Base-by-base conservation (phyloP, 2,113 vertebrate genomes). In the Gambusia affinis region DNA sequence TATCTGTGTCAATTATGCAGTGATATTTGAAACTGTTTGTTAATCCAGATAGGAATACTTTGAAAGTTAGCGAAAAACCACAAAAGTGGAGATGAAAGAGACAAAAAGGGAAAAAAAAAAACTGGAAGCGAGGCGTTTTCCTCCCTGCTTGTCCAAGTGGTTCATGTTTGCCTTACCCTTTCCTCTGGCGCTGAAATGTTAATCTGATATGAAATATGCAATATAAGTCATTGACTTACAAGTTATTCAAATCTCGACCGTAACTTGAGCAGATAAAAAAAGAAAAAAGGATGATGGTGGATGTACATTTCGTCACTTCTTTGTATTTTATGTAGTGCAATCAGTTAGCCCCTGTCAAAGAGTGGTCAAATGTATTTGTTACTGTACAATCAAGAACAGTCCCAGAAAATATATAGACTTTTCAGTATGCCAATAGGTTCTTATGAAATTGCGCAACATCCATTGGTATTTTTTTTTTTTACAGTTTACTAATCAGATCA, bases 11-110 rank as follows among this genome's bases (percentile, higher is more conserved):
- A 65, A 81, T 68, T 71, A 31, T 79, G 71, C 75, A 62, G 82
- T 80, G 80, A 81, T 82, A 87, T 90, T 90, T 86, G 65, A 79
- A 70, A 77, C 28, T 72, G 61, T 85, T 85, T 81, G 82, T 83
- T 68, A 65, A n/a, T 51, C 37, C 71, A 44, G 84, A 88, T 90
- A 79, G 72, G 76, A 37, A 39, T 1, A 27, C 71, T 85, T 83
- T 86, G 75, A 70, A 75, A 79, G 28, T 19, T 60, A 65, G 12
- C 22, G 17, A 57, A 57, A 51, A 72, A 76, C 62, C 30, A 66
- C n/a, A 30, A 70, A 39, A 47, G 61, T 63, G 8, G 14, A 70
- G 67, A 85, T 86, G 6, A 78, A 84, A 72, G 67, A n/a, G 22
- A 22, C 22, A 24, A 8, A 22, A 5, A 35, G 7, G 27, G 1